These are phyloP conservation scores for Drosophila takahashii DNA, from an alignment of 1,140 invertebrate genomes.

Conservation along the genomic window DNA sequence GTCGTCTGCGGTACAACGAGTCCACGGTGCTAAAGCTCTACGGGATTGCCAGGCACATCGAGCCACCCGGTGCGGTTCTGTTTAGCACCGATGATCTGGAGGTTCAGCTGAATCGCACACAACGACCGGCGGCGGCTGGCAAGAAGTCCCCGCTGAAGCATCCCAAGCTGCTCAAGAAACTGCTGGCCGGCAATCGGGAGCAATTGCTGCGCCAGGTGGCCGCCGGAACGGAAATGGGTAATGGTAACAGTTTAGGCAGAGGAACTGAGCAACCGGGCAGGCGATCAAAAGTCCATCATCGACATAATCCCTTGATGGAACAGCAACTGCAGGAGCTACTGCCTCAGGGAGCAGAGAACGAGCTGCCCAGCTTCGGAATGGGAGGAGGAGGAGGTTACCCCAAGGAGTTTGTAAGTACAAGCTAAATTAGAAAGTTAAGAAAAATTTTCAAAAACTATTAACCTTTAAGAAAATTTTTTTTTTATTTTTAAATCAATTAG, in stretches of 20 bases:
- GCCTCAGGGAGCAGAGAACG: conserved; percentile 55
- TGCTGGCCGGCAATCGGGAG: conserved; percentile 70
- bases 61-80: conserved; percentile 89
- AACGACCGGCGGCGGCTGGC: conserved; percentile 47
- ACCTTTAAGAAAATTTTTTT: too few relatives aligned
- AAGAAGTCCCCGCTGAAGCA: conserved; percentile 81
- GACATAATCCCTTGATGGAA: conserved; percentile 49
- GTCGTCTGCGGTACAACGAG: conserved; percentile 90
- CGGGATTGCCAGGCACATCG: conserved; percentile 89
- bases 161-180: conserved; percentile 82
- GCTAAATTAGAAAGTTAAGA: too few relatives aligned
- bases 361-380: conserved; percentile 51
- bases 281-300: conserved; percentile 49
- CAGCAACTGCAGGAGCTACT: conserved; percentile 69
- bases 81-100: conserved; percentile 87
- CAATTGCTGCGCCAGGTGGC: conserved; percentile 66
- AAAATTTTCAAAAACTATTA: too few relatives aligned
- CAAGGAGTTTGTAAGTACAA: conserved; percentile 73
- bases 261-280: conserved; percentile 37
- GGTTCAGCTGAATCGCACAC: conserved; percentile 79
- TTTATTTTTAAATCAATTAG: too few relatives aligned
- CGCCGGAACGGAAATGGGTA: conserved; percentile 7
- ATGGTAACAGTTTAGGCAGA: background rate
- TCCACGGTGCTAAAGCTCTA: conserved; percentile 88
- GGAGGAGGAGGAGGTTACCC: conserved; percentile 36